phyloP scores from a whole-genome alignment of 2,113 vertebrate genomes.

The Chionomys nivalis region DNA sequence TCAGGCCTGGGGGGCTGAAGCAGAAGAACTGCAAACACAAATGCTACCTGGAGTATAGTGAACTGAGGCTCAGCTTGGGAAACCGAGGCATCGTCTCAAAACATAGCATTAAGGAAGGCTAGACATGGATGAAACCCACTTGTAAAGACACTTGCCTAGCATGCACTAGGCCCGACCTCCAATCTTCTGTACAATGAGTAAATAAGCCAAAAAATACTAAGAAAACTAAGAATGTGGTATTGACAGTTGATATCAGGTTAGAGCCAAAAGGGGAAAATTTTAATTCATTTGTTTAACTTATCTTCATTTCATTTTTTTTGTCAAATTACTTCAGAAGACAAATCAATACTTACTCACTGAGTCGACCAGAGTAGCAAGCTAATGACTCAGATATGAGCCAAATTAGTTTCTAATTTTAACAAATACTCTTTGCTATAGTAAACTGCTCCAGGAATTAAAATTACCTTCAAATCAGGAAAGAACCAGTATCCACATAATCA shows the following conservation, averaged over 20 bases:
- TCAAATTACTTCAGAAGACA: not conserved
- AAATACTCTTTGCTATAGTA: not conserved
- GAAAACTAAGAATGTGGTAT: not conserved
- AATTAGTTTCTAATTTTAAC: constrained; percentile 31
- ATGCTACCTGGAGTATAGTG: not conserved
- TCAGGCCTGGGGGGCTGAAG: not conserved
- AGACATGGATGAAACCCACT: no score
- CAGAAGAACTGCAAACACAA: not conserved
- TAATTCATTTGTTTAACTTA: constrained; percentile 5
- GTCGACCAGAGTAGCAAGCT: not conserved
- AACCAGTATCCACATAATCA: not conserved
- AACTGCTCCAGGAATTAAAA: not conserved
- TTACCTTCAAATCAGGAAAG: constrained; percentile 39
- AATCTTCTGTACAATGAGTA: not conserved
- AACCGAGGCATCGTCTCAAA: not conserved
- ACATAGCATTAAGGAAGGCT: not conserved
- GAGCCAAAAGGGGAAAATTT: not conserved
- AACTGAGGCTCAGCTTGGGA: not conserved
- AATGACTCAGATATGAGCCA: not conserved
- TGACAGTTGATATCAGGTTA: not conserved
- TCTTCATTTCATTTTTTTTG: constrained; percentile 26
- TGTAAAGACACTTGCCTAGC: not conserved
- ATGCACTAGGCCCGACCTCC: not conserved
- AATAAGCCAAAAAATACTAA: not conserved
- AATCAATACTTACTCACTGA: not conserved